These are phyloP conservation scores for Oncorhynchus clarkii DNA, from an alignment of 2,113 vertebrate species.

Conservation along the genomic window DNA sequence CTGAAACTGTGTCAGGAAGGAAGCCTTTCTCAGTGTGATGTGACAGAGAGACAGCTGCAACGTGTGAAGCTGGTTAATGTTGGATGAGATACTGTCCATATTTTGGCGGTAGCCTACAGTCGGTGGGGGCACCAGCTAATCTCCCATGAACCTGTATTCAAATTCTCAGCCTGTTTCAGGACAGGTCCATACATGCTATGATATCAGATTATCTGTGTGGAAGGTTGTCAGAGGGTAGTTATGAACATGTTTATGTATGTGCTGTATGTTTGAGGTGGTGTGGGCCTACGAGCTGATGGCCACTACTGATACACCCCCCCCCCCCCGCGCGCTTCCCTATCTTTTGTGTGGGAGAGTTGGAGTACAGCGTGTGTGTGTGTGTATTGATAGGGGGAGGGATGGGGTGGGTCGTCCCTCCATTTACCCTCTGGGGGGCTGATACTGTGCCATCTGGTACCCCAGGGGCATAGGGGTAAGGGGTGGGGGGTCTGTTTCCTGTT, in stretches of 20 bases:
- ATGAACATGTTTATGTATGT: background rate
- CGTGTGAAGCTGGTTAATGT: background rate
- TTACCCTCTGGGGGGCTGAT: conserved; percentile 69
- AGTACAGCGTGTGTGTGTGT: conserved; percentile 36
- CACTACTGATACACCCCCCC: conserved; percentile 49
- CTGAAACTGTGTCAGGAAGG: background rate
- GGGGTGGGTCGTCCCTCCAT: conserved; percentile 44
- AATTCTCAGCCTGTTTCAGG: background rate
- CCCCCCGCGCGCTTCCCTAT: conserved; percentile 1
- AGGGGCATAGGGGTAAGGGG: conserved; percentile 60
- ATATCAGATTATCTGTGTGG: background rate
- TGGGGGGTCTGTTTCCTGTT: conserved; percentile 28
- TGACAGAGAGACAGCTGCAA: background rate
- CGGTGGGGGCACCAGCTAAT: background rate
- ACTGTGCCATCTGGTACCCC: conserved; percentile 73
- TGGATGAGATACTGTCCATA: background rate
- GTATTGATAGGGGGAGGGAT: conserved; percentile 43
- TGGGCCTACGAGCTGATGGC: conserved; percentile 40
- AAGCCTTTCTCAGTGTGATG: background rate
- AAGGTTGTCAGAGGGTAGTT: background rate
- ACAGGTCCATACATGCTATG: background rate
- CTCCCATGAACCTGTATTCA: background rate
- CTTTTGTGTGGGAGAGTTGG: conserved; percentile 67
- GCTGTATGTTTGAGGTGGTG: background rate
- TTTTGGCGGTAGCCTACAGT: background rate